Evolutionary conservation across 2,888 invertebrate species (phyloP), one percentile per base, ranked within the genome.

Genomic region (Dynastes maya): DNA sequence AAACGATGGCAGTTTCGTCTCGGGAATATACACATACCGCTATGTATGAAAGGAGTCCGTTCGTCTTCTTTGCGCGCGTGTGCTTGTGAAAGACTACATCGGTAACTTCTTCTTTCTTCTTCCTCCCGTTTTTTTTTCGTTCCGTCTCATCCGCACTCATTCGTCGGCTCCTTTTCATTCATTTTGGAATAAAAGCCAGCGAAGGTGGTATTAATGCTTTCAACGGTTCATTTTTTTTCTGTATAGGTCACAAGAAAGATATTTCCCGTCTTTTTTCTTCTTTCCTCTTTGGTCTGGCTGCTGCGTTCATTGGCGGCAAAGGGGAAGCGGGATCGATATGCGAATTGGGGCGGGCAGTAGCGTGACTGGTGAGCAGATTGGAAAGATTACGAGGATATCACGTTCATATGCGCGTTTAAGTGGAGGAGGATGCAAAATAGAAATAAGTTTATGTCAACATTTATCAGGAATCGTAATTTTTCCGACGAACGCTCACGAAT

Each of bases 301-400:
- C 22, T 22, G 22, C 22, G 22, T 22, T 22, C 22, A 22, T 22
- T 22, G 13, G 2, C 9, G n/a, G 13, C 53, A 11, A 22, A 16
- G 5, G 16, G 49, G 49, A 49, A 37, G 6, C 6, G 49, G 49
- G 67, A 49, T 49, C 49, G 67, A 68, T 68, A 64, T 37, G 16
- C 67, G 45, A 68, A 27, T 49, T 8, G 45, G 22, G 11, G 67
- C 22, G 64, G 37, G 37, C 27, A n/a, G 37, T 29, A 37, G 16
- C 64, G 64, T 64, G 64, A 68, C 49, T 49, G 49, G 27, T 51
- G 22, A 68, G 49, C 67, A 68, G 67, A 68, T 68, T 68, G 67
- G n/a, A 49, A 45, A 49, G 49, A 68, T 49, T 68, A 49, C 3
- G 49, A 68, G 16, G 22, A 49, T 49, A 49, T 9, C 67, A 49